Evolutionary conservation across 1,140 invertebrate species (phyloP), one percentile per base, ranked within the genome.

Genomic region (Cataglyphis hispanica): DNA sequence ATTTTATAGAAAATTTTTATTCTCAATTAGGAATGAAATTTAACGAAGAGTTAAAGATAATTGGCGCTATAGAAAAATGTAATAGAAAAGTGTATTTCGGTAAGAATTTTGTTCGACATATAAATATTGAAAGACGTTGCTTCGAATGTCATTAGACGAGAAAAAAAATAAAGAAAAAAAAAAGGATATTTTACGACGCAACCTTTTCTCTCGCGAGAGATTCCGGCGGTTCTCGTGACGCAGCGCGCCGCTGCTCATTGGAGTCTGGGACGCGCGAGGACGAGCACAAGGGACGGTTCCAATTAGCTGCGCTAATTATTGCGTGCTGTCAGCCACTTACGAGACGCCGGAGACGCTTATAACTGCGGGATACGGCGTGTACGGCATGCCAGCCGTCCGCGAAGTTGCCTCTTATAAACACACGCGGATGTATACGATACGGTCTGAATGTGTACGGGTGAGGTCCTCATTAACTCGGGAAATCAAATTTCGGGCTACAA

Each of bases 271-370:
- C 70, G 53, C 61, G 56, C 72, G 66, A 64, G 74, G 80, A 76
- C 43, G 80, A 60, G 83, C 70, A 78, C 53, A 46, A 50, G 78
- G 43, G 37, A 91, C 81, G 85, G 80, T 83, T 85, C 87, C 87
- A 90, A 91, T 90, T 87, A 91, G 84, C 70, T 61, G 50, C 87
- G 81, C 87, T 91, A 88, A 88, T 91, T 90, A 89, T 91, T 89
- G 85, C 87, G 70, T 85, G 90, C 81, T 84, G 87, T 86, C 84
- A 78, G 78, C 89, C 86, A 89, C 86, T 90, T 89, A 89, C 81
- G 58, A 72, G 58, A 72, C 87, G 27, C 37, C 75, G 86, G 77
- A 87, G 86, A 90, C 86, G 83, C 78, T 90, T 83, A 76, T 86
- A 85, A 76, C 69, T 58, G 19, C 76, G 63, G 53, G n/a, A 72